Evolutionary conservation across 2,113 vertebrate species (phyloP).

Genomic region (Pongo abelii): DNA sequence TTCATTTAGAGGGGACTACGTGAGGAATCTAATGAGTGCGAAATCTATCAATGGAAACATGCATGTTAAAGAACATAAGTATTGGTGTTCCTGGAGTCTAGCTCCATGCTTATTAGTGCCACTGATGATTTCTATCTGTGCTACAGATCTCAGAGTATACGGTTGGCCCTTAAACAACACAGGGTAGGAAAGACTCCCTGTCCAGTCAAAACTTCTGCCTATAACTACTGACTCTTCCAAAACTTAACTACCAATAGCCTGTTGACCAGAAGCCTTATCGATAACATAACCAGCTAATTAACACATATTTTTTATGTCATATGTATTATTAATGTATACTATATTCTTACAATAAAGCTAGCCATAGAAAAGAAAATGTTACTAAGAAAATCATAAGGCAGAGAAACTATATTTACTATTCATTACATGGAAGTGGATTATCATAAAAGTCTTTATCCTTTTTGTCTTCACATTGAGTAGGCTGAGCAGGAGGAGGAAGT

Average conservation of each 20-base stretch:
- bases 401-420: background rate
- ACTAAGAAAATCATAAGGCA: background rate
- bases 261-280: background rate
- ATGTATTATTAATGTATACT: background rate
- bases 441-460: background rate
- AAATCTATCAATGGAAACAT: background rate
- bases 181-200: background rate
- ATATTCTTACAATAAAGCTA: background rate
- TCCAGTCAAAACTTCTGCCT: background rate
- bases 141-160: background rate
- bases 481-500: background rate
- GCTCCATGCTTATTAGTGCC: background rate
- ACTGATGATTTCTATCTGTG: background rate
- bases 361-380: background rate
- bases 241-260: background rate
- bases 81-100: background rate
- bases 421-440: background rate
- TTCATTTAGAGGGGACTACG: accelerated
- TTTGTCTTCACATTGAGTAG: background rate
- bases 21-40: background rate
- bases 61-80: accelerated
- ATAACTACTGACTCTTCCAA: background rate
- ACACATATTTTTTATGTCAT: background rate
- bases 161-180: background rate
- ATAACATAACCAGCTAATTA: background rate